Base-by-base conservation (phyloP, 1,140 invertebrate genomes). In the Aleiodes sp. region DNA sequence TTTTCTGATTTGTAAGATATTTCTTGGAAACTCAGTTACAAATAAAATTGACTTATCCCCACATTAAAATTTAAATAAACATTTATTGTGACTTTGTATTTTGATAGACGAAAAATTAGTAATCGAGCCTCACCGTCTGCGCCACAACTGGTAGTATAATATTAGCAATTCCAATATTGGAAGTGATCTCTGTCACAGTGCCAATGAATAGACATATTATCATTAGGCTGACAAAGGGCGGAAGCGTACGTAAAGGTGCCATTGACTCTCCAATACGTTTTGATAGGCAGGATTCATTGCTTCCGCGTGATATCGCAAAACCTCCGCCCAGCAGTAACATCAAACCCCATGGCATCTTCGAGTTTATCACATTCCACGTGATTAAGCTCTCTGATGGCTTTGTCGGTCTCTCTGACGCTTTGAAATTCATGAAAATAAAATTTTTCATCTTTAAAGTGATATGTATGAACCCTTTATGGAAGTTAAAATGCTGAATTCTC, bases 131-230 rank as follows among this genome's bases (percentile, higher is more conserved):
- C 82, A 93, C 92, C 89, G 95, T 91, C 80, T 94, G 91, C 29
- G 91, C 91, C 28, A 95, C 79, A 2, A 96, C 92, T 1, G 94
- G 94, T 57, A 96, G 79, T 39, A 96, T 88, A 9, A 94, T 91
- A 76, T 94, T 95, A n/a, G 94, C 93, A 19, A 94, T 92, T 19
- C 94, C 94, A 0, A 94, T 91, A 80, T 96, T 96, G 8, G 92
- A 93, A 0, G 92, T 93, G 76, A 96, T 92, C 81, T 95, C 94
- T 0, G 94, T 96, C 31, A 94, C 80, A 61, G 91, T 60, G 70
- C 89, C 76, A 72, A 89, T 82, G 72, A 87, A 82, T 0, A 85
- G 79, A 37, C 87, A 87, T 14, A 92, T 87, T 19, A 92, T 84
- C 12, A 89, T 75, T 59, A 93, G 78, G 10, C 92, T 88, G 1